A percentile compares a stretch with the other conserved stretches of the same genome.
These are phyloP conservation scores for Aegithalos caudatus DNA, from an alignment of 2,113 vertebrate genomes.

Conservation along the genomic window DNA sequence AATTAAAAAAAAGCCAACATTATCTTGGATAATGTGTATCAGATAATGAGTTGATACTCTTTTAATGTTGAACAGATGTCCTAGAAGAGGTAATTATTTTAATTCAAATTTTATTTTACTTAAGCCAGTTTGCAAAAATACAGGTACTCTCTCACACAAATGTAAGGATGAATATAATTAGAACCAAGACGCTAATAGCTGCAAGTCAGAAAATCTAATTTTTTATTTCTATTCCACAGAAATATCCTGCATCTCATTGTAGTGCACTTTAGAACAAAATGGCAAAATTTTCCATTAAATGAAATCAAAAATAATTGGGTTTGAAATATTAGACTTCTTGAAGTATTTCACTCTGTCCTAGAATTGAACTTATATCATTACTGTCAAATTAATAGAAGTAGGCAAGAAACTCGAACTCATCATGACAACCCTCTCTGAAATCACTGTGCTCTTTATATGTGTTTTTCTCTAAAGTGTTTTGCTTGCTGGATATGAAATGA, in stretches of 20 bases:
- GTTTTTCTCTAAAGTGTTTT: background rate
- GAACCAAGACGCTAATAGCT: background rate
- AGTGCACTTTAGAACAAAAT: background rate
- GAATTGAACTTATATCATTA: background rate
- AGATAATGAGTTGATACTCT: background rate
- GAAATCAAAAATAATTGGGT: background rate
- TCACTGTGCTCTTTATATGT: background rate
- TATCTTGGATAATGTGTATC: slow-evolving; percentile 2
- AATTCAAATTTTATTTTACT: background rate
- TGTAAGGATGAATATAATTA: background rate
- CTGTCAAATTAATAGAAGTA: background rate
- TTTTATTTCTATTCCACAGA: background rate
- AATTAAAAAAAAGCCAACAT: background rate
- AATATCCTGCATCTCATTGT: background rate
- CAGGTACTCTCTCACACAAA: background rate
- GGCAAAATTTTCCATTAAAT: background rate
- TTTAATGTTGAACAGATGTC: slow-evolving; percentile 12
- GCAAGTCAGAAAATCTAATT: background rate
- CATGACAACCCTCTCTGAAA: background rate
- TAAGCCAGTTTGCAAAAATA: background rate
- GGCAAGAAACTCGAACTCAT: background rate
- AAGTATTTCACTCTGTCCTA: background rate
- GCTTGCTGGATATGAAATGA: background rate
- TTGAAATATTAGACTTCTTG: background rate
- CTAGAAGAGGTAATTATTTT: background rate